These are phyloP conservation scores for Aldabrachelys gigantea DNA, from an alignment of 2,113 vertebrate genomes.

Conservation along the genomic window DNA sequence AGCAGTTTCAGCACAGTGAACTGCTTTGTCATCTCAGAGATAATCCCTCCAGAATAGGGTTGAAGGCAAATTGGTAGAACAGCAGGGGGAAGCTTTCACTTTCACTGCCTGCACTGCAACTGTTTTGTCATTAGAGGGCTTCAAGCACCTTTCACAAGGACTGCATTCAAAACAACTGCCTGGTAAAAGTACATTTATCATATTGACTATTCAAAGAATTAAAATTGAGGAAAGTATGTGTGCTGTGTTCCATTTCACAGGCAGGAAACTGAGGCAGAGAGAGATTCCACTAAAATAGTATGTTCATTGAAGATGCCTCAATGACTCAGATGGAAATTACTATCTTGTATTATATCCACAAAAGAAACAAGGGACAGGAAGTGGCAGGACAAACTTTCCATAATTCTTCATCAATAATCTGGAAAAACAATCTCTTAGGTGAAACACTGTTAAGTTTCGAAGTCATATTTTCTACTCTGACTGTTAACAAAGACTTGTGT, in stretches of 20 bases:
- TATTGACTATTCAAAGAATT: accelerated
- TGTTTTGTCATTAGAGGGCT: not conserved
- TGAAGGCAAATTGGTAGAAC: not conserved
- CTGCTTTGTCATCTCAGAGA: not conserved
- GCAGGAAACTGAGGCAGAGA: not conserved
- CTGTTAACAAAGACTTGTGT: not conserved
- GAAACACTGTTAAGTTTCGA: not conserved
- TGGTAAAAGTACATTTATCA: not conserved
- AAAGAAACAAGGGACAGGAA: not conserved
- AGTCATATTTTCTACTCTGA: not conserved
- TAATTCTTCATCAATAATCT: not conserved
- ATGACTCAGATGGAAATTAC: not conserved
- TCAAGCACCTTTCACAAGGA: accelerated
- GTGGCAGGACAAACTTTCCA: not conserved
- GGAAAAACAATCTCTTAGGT: not conserved
- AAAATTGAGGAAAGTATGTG: not conserved
- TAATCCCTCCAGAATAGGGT: not conserved
- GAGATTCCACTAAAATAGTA: not conserved
- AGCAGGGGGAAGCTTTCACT: not conserved
- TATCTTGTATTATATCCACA: accelerated
- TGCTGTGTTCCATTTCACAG: not conserved
- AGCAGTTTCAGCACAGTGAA: not conserved
- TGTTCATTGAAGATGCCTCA: accelerated
- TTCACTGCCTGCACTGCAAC: not conserved
- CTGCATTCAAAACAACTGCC: not conserved